Percentiles rank a stretch among this genome's conserved stretches.
Conservation (phyloP, 2,113 vertebrate genomes). For the Eublepharis macularius region DNA sequence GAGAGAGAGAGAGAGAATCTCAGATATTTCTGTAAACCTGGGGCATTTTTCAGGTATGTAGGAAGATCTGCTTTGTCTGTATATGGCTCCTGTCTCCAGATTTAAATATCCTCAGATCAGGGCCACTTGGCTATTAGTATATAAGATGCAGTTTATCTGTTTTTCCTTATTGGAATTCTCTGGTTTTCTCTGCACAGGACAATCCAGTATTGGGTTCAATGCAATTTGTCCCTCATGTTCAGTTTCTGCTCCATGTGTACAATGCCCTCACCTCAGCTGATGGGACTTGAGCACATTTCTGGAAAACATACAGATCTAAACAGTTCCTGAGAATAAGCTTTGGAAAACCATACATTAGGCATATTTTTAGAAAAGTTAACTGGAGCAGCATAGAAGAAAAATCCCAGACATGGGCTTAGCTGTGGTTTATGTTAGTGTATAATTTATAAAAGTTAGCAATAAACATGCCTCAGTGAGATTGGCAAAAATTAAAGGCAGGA, state of each 20-base stretch:
- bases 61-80: no score
- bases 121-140: no score
- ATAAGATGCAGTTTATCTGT: neutral
- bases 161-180: neutral
- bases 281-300: neutral
- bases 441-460: constrained; percentile 63
- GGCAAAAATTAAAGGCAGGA: constrained; percentile 42
- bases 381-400: constrained; percentile 7
- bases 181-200: neutral
- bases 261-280: neutral
- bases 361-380: constrained; percentile 43
- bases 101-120: no score
- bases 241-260: neutral
- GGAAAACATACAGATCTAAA: constrained; percentile 44
- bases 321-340: constrained; percentile 12
- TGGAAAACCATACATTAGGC: constrained; percentile 31
- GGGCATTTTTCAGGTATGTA: no score
- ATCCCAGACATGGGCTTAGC: constrained; percentile 50
- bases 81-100: no score
- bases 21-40: no score
- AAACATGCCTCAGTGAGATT: constrained; percentile 43
- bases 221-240: neutral
- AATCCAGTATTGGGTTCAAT: neutral
- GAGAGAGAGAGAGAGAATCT: no score
- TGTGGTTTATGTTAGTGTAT: constrained; percentile 52